A percentile compares a stretch with the other conserved stretches of the same genome.
Conservation (phyloP, 2,888 invertebrate species). For the Epirrita christyi region DNA sequence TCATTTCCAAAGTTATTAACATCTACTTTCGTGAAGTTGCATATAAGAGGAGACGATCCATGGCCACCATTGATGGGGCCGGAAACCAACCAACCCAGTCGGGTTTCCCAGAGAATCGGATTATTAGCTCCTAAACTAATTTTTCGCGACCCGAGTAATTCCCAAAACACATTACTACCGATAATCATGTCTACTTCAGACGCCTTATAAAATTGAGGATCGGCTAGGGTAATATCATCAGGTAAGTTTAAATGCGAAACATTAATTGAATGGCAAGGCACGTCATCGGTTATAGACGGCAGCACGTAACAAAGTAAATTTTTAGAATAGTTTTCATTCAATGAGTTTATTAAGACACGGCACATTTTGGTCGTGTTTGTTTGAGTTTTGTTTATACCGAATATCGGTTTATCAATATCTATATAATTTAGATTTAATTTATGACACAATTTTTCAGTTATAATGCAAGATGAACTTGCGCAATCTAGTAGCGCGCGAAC, state of each 20-base stretch:
- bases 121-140: slow-evolving; percentile 21
- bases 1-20: slow-evolving; percentile 3
- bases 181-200: slow-evolving; percentile 10
- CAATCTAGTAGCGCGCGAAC: slow-evolving; percentile 22
- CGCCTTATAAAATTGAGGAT: slow-evolving; percentile 14
- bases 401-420: slow-evolving; percentile 8
- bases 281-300: slow-evolving; percentile 19
- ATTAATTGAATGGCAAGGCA: slow-evolving; percentile 12
- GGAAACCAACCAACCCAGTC: slow-evolving; percentile 28
- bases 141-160: slow-evolving; percentile 13
- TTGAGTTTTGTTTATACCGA: slow-evolving; percentile 10
- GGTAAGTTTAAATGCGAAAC: slow-evolving; percentile 15
- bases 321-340: slow-evolving; percentile 1
- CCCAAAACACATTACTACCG: slow-evolving; percentile 19
- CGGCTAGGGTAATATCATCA: slow-evolving; percentile 8
- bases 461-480: slow-evolving; percentile 11
- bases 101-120: slow-evolving; percentile 22
- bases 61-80: slow-evolving; percentile 21
- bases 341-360: slow-evolving; percentile 4
- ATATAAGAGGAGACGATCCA: slow-evolving; percentile 13
- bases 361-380: slow-evolving; percentile 10
- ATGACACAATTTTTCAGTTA: slow-evolving; percentile 6
- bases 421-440: not conserved
- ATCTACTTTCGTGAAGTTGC: slow-evolving; percentile 20
- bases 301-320: slow-evolving; percentile 8